A percentile compares a stretch with the other conserved stretches of the same genome.
Evolutionary conservation across 1,140 invertebrate genomes (phyloP).

Genomic region (Drosophila bifasciata): DNA sequence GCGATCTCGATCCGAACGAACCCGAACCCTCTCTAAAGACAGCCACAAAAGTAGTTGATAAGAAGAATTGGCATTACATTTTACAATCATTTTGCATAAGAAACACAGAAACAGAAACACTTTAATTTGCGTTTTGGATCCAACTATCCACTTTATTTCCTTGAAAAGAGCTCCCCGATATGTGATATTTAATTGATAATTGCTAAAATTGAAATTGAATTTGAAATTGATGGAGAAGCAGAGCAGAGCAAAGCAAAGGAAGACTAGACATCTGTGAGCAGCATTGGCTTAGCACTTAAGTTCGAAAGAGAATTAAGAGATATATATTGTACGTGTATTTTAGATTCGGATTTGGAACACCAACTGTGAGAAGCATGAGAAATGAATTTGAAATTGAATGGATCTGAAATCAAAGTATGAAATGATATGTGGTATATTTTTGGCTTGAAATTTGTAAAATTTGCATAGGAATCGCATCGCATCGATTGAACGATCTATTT

Average conservation of each 20-base stretch:
- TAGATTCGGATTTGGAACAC: conserved; percentile 58
- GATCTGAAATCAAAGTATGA: conserved; percentile 44
- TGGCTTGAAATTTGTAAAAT: conserved; percentile 60
- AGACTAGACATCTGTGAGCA: conserved; percentile 74
- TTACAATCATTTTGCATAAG: conserved; percentile 63
- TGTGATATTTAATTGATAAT: conserved; percentile 82
- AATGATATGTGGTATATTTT: conserved; percentile 73
- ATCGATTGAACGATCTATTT: conserved; percentile 43
- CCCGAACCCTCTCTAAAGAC: conserved; percentile 41
- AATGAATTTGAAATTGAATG: conserved; percentile 31
- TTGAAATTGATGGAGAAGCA: conserved; percentile 35
- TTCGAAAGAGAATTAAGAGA: conserved; percentile 51
- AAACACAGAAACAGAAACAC: conserved; percentile 2
- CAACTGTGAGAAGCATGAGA: conserved; percentile 76
- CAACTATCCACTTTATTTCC: conserved; percentile 53
- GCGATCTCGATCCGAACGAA: conserved; percentile 29
- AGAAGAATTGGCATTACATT: conserved; percentile 42
- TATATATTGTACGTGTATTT: conserved; percentile 54
- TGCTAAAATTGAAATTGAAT: conserved; percentile 54
- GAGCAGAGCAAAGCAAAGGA: conserved; percentile 41
- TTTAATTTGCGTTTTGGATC: conserved; percentile 61
- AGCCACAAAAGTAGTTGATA: conserved; percentile 75
- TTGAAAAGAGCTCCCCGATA: conserved; percentile 83
- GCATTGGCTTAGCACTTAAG: conserved; percentile 76
- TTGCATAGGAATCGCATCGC: conserved; percentile 44